These are phyloP conservation scores for Cavia porcellus DNA, from an alignment of 2,113 vertebrate species.

Conservation along the genomic window DNA sequence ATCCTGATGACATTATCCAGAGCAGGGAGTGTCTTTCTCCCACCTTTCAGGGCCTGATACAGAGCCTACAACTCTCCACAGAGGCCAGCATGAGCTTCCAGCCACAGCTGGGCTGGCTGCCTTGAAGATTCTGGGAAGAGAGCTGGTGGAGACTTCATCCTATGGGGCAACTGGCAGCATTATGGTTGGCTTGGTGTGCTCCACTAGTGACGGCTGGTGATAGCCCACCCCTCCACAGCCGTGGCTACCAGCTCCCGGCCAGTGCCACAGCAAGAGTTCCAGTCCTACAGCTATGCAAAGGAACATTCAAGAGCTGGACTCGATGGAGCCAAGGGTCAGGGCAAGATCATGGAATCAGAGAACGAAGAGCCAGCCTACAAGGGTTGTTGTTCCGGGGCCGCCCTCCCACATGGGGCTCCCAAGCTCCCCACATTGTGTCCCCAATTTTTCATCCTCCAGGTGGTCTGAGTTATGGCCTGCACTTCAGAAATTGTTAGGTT, in stretches of 20 bases:
- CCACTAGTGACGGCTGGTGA: not conserved
- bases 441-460: too few relatives aligned
- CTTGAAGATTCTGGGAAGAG: not conserved
- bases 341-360: not conserved
- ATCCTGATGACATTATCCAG: too few relatives aligned
- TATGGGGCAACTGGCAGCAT: not conserved
- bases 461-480: not conserved
- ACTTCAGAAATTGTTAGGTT: not conserved
- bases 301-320: not conserved
- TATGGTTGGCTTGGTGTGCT: not conserved
- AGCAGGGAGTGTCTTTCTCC: not conserved
- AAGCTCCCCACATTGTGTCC: not conserved
- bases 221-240: not conserved
- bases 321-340: not conserved
- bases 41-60: accelerated
- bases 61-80: too few relatives aligned
- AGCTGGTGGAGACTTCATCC: not conserved
- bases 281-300: not conserved
- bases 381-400: too few relatives aligned
- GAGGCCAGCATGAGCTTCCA: not conserved
- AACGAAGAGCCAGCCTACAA: not conserved
- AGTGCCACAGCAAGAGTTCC: not conserved
- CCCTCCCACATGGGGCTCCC: not conserved
- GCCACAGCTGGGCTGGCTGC: not conserved
- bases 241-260: not conserved